Evolutionary conservation across 2,797 vertebrate species (phyloP), one percentile per base, ranked within the genome.

Genomic region (Arnoldichthys spilopterus): DNA sequence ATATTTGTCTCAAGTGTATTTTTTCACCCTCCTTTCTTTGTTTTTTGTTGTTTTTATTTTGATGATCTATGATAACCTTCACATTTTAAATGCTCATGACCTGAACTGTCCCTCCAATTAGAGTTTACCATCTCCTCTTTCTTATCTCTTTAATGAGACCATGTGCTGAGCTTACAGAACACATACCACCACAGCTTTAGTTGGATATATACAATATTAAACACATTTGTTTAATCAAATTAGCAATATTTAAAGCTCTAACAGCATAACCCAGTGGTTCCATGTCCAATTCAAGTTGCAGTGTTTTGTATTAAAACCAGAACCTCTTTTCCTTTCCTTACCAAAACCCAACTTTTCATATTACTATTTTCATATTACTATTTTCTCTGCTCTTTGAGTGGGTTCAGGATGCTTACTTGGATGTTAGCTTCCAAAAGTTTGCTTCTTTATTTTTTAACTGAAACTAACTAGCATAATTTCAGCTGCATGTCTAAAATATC

Each of bases 71-170:
- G 75, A 69, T 77, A 69, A 77, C 66, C 66, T 61, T 59, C 51
- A 68, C 64, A 68, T 54, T 76, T 30, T 16, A 58, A 40, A 34
- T 69, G 64, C 51, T 47, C 53, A 47, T 34, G 40, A 69, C 53
- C 40, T 28, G 53, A 59, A 32, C 30, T 9, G 6, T 28, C 26
- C 8, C 24, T 7, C 40, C 53, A 56, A 72, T 66, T 70, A 43
- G 20, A 58, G 24, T 62, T 66, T 53, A 43, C 61, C 40, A 79
- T 79, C 61, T 49, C 34, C 62, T 66, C 18, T 66, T 54, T 64
- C 69, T 66, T 73, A 79, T 66, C 70, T 58, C 37, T 67, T 24
- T 73, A 45, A 73, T 73, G 62, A 73, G 63, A 78, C 26, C 22
- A 22, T 24, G 54, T 26, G 53, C 63, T 49, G 13, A 15, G 20